Base-by-base conservation (phyloP, 2,113 vertebrate genomes). In the Pipa parva region DNA sequence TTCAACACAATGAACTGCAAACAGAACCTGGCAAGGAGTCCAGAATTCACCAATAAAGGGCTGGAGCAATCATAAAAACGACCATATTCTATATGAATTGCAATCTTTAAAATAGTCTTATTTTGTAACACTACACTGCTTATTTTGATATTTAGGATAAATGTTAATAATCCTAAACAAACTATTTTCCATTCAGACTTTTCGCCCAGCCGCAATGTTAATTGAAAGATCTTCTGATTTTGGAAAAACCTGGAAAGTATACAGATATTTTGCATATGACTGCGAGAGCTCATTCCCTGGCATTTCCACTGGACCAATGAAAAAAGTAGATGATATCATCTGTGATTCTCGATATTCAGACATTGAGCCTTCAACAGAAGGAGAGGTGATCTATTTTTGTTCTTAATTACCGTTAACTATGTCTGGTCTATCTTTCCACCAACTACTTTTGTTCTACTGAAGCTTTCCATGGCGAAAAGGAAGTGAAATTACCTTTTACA, bases 151-250 rank as follows among this genome's bases (percentile, higher is more conserved):
- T 24, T 56, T 46, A 11, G 24, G 24, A 17, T 28, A 42, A 36
- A 66, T 66, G 52, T 66, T 11, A 39, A 10, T 57, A 22, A 46
- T 46, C 22, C 5, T 7, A 49, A 57, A 39, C 24, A 56, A 45
- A 56, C n/a, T 20, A 4, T 25, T 17, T 20, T 59, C 63, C 5
- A 0, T 20, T 21, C 72, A 99, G 97, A 97, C 95, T 0, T 99
- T 99, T 75, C 93, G 97, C 1, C 92, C 97, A 2, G 93, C 93
- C 48, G 93, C 95, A 20, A 99, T 99, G 94, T 77, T 92, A 74
- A 99, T 99, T 29, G 94, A 99, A 74, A 91, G 94, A n/a, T 99
- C 95, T 0, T 84, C 95, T 4, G 93, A 99, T 78, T 99, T 94
- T 18, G 95, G 94, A 62, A 84, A 89, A 71, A 92, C 88, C 0